Conservation (phyloP, 2,888 invertebrate genomes). For the Drosophila dives region DNA sequence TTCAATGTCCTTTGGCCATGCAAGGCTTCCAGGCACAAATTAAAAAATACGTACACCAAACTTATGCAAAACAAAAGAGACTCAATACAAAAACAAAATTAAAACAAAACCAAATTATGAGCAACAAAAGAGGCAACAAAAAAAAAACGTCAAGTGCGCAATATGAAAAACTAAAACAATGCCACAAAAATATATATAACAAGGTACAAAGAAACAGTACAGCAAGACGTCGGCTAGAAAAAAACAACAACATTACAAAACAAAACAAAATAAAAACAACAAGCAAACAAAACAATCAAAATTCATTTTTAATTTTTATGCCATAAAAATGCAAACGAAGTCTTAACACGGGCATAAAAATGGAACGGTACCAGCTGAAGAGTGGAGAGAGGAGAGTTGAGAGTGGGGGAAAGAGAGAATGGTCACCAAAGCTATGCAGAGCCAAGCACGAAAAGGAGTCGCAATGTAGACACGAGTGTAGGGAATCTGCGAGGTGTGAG, state of each 20-base stretch:
- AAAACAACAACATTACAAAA: conserved; percentile 40
- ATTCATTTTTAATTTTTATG: conserved; percentile 80
- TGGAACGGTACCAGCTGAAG: conserved; percentile 16
- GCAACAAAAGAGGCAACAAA: conserved; percentile 50
- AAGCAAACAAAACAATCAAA: conserved; percentile 66
- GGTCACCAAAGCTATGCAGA: conserved; percentile 52
- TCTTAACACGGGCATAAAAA: conserved; percentile 45
- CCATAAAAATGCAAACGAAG: conserved; percentile 82
- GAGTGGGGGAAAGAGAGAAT: conserved; percentile 36
- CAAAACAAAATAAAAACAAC: conserved; percentile 37
- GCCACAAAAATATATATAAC: conserved; percentile 57
- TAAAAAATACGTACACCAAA: conserved; percentile 50
- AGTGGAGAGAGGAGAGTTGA: background rate
- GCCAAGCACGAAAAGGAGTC: conserved; percentile 56
- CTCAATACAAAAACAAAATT: conserved; percentile 28
- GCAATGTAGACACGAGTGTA: background rate
- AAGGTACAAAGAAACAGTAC: conserved; percentile 32
- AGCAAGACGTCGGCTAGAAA: conserved; percentile 40
- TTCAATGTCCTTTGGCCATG: conserved; percentile 73
- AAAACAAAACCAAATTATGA: conserved; percentile 47
- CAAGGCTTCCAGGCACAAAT: conserved; percentile 67
- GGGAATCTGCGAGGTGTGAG: background rate
- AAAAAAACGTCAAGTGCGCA: conserved; percentile 64
- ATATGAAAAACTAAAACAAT: conserved; percentile 61
- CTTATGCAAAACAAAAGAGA: conserved; percentile 56